Evolutionary conservation across 2,797 vertebrate species (phyloP), one percentile per base, ranked within the genome.

Genomic region (Parotocinclus haroldoi): DNA sequence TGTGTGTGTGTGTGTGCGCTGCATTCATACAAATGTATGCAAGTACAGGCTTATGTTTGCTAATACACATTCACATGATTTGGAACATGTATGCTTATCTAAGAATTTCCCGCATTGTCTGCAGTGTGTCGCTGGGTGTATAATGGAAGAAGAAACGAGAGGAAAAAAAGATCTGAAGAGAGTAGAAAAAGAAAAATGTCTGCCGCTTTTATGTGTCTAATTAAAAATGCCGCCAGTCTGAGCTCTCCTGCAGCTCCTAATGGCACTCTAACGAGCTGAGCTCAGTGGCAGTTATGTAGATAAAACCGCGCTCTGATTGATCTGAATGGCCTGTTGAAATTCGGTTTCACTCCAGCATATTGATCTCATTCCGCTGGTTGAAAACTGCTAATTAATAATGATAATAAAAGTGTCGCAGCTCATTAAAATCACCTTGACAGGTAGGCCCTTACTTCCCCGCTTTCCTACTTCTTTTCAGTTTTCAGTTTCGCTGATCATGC

Each of bases 381-480:
- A 92, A 93, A 86, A 94, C 89, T 92, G 88, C 88, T 92, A 93
- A 96, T 94, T 93, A 94, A 94, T 93, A 94, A 93, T 90, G 89
- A 93, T 93, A 92, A 93, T 93, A 94, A 94, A 95, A 93, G 87
- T 91, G 92, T 92, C 90, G 89, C 76, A 81, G 87, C 86, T 91
- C 81, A 87, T 95, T 94, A 94, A 87, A 84, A 89, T 92, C 88
- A 92, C 63, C n/a, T 8, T 55, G 36, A 72, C 70, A 72, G 70
- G 64, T 72, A 50, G 52, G 40, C 48, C 63, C 64, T 62, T 62
- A 51, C 66, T 74, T 56, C 40, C 56, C 44, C 44, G 12, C 16
- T 58, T 59, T 37, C 45, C 14, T 56, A 6, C 45, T 59, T 60
- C 50, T 65, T 46, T 9, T 14, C 40, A 37, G 14, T 40, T 44